These are phyloP conservation scores for Ormia ochracea DNA, from an alignment of 2,888 invertebrate genomes.

Conservation along the genomic window DNA sequence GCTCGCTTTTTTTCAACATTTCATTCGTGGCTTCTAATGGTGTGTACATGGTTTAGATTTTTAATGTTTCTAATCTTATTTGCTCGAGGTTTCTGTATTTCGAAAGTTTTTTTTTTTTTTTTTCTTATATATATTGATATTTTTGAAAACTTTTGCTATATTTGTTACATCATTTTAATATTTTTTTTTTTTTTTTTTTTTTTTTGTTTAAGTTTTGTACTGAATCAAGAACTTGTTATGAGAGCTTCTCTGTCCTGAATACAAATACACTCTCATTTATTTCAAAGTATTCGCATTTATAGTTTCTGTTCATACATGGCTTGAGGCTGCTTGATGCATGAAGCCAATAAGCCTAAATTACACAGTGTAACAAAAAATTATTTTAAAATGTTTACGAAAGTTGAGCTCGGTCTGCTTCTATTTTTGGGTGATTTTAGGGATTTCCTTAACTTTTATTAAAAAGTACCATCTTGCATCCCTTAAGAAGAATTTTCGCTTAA, in stretches of 20 bases:
- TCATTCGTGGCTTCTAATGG: conserved; percentile 48
- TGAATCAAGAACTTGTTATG: neutral
- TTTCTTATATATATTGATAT: too few relatives aligned
- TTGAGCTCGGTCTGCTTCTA: too few relatives aligned
- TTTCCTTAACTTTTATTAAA: too few relatives aligned
- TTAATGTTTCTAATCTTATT: conserved; percentile 49
- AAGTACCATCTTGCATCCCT: too few relatives aligned
- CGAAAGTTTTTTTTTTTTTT: conserved; percentile 9
- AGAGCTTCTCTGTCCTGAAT: too few relatives aligned
- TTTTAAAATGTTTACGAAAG: too few relatives aligned
- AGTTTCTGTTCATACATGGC: neutral
- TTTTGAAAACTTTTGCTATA: neutral
- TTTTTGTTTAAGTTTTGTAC: neutral
- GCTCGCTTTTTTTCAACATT: conserved; percentile 10
- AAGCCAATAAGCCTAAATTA: neutral
- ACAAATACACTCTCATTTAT: neutral
- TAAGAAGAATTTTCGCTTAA: too few relatives aligned
- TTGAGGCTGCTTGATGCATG: neutral
- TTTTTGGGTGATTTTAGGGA: too few relatives aligned
- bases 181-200: neutral
- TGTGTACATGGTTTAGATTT: conserved; percentile 55
- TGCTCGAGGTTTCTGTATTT: conserved; percentile 7
- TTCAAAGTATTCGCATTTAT: neutral
- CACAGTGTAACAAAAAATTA: neutral
- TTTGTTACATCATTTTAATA: neutral